Base-by-base conservation (phyloP, 2,113 vertebrate species). In the Takifugu flavidus region DNA sequence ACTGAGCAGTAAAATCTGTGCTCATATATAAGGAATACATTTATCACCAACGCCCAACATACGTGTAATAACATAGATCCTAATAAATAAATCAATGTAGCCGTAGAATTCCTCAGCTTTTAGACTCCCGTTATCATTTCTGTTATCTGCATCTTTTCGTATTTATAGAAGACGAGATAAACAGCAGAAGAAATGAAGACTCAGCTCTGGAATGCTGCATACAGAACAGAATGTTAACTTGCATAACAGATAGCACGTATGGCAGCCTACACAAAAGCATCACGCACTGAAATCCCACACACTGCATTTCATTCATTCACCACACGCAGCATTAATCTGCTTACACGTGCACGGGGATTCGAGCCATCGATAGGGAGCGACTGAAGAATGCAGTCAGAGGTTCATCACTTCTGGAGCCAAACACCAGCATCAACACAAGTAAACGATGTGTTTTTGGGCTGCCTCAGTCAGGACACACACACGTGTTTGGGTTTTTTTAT, bases 211-310 rank as follows among this genome's bases (percentile, higher is more conserved):
- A 39, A 39, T 39, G 34, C 7, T n/a, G 31, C 51, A 25, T 13
- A 49, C n/a, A 43, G 26, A 77, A 54, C 62, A 55, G 25, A 11
- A 75, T 45, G 44, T 52, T 49, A 50, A 39, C 67, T 80, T 77
- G 60, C 58, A 67, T 74, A 78, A 75, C 72, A 54, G 69, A 53
- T 67, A 56, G 66, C 55, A 65, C 63, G 77, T 62, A 62, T 63
- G 64, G 51, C 74, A 34, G 66, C 85, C 82, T 64, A 78, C 76
- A 59, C 67, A 62, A 56, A 15, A 61, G 53, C 74, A 47, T 49
- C 66, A 62, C 78, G 75, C 72, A 67, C 56, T 73, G 62, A 74
- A 78, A 83, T 55, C 70, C 64, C 67, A 82, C 72, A 55, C 67
- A 56, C 8, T 45, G 29, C 64, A 39, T 39, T 39, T 39, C 34